phyloP scores from a whole-genome alignment of 2,113 vertebrate genomes.

The Neogale vison region DNA sequence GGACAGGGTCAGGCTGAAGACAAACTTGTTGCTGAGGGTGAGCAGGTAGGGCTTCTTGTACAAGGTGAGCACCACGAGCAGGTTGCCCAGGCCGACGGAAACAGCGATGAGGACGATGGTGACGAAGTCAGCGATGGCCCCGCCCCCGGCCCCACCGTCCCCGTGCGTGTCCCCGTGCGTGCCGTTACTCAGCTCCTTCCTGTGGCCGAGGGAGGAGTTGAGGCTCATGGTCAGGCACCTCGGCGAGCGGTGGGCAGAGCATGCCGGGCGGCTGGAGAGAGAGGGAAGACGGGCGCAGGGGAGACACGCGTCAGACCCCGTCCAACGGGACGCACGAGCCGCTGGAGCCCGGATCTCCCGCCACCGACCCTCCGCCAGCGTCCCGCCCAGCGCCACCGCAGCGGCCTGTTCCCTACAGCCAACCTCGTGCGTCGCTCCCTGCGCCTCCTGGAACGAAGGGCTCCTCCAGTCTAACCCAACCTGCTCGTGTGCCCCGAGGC shows the following conservation, averaged over 20 bases:
- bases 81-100: conserved; percentile 94
- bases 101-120: conserved; percentile 93
- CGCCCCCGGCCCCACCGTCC: conserved; percentile 68
- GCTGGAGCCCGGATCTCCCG: neutral
- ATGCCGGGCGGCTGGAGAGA: conserved; percentile 81
- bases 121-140: conserved; percentile 88
- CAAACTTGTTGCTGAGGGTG: conserved; percentile 98
- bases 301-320: conserved; percentile 1
- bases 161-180: conserved; percentile 72
- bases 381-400: neutral
- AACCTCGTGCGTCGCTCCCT: accelerated
- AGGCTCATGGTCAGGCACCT: conserved; percentile 90
- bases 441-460: neutral
- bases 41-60: conserved; percentile 97
- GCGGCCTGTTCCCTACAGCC: neutral
- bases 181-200: conserved; percentile 85
- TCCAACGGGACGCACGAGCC: accelerated
- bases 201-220: conserved; percentile 88
- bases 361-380: accelerated
- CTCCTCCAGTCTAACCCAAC: neutral
- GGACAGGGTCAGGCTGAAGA: conserved; percentile 97
- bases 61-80: conserved; percentile 93
- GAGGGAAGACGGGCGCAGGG: neutral
- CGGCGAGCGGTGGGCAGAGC: conserved; percentile 76
- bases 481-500: neutral